Base-by-base conservation (phyloP, 2,113 vertebrate genomes). In the Eulemur macaco region DNA sequence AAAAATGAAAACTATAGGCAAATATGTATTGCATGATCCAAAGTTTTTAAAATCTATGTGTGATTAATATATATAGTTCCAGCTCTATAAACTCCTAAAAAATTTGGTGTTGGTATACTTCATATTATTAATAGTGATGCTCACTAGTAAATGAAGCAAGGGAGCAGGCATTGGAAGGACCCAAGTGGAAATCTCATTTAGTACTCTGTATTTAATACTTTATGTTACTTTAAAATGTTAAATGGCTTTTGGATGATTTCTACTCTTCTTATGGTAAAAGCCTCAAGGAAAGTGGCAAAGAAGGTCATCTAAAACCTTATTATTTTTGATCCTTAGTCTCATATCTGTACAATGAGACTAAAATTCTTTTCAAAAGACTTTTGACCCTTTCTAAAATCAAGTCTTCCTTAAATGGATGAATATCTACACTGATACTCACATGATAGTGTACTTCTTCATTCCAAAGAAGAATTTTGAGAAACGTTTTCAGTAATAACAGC, bases 281-380 rank as follows among this genome's bases (percentile, higher is more conserved):
- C 77, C 29, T 87, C 12, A 81, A 29, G 4, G 0, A 77, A 86
- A 9, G 25, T 71, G 12, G 6, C 25, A 77, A 85, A 89, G 21
- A 20, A 63, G 20, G 8, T 37, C 45, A 85, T 89, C 78, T 92
- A 86, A 86, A 88, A 34, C 20, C 25, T 74, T 87, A 68, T 60
- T 23, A 20, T 29, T 86, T 92, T 93, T 50, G 1, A 74, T 50
- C 8, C 29, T 85, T 80, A 86, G 18, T 71, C 29, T 91, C 8
- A 6, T 76, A 77, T 86, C 45, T 86, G 12, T 86, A 45, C 37
- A 95, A 23, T 71, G 21, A 93, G 52, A 91, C 64, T 45, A 80
- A 89, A 91, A 84, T 93, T 93, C 13, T 91, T 93, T 90, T 29
- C 42, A 54, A 71, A 90, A 90, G 15, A 54, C 58, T 71, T 95